A percentile compares a stretch with the other conserved stretches of the same genome.
Evolutionary conservation across 2,888 invertebrate species (phyloP).

Genomic region (Dynastes grantii): DNA sequence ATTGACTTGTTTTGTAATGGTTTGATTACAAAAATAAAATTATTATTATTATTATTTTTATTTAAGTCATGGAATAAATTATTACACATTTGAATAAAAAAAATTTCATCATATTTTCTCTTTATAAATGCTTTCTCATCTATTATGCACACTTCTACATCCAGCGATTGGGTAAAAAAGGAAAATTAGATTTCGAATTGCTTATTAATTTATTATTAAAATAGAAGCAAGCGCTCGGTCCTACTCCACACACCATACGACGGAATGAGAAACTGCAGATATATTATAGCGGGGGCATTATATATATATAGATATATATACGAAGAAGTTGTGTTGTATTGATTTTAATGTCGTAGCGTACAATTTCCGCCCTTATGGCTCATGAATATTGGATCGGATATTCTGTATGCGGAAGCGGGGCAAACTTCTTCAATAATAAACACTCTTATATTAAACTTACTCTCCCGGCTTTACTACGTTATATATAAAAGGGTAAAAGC

Average conservation of each 20-base stretch:
- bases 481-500: constrained; percentile 55
- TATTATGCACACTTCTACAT: no score
- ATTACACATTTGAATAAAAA: no score
- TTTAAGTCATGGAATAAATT: no score
- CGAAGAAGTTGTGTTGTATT: constrained; percentile 69
- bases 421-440: constrained; percentile 68
- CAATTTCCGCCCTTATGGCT: constrained; percentile 67
- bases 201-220: constrained; percentile 41
- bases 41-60: no score
- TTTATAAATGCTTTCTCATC: no score
- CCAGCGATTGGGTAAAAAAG: background rate
- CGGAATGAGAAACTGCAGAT: constrained; percentile 69
- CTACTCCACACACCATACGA: constrained; percentile 60
- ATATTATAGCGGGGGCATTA: constrained; percentile 64
- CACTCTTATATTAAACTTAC: constrained; percentile 66
- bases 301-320: constrained; percentile 56
- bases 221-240: constrained; percentile 54
- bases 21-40: no score
- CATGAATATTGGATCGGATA: constrained; percentile 64
- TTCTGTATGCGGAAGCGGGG: constrained; percentile 65
- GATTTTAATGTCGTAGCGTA: constrained; percentile 69
- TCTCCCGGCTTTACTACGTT: constrained; percentile 59
- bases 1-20: no score
- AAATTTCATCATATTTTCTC: no score
- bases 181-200: constrained; percentile 15